Base-by-base conservation (phyloP, 2,888 invertebrate species). In the Leptinotarsa haldemani region DNA sequence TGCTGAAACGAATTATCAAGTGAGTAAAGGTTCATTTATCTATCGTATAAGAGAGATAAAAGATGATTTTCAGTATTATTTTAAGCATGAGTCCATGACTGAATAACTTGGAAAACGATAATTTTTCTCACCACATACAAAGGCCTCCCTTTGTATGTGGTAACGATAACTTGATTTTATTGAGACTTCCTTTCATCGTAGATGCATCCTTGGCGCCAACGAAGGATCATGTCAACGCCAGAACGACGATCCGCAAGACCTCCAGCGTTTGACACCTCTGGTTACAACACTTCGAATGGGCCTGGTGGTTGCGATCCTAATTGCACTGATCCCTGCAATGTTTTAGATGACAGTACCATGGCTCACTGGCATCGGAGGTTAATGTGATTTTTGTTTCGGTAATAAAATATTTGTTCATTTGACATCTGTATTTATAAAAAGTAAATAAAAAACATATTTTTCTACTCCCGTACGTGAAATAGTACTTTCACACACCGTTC, bases 321-420 rank as follows among this genome's bases (percentile, higher is more conserved):
- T 15, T 67, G 67, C 53, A 18, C 25, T 4, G 66, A 66, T 46
- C 67, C 67, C 20, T 67, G 53, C 40, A 3, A 53, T 15, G 40
- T 40, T 12, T 9, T 56, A 22, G 56, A 56, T 22, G 61, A 61
- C 1, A 20, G 18, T 3, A 61, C 61, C 4, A 61, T 61, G 40
- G 40, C 16, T n/a, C 40, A 61, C n/a, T 61, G 61, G 61, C n/a
- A 61, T 40, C 22, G 56, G 20, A 22, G 56, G 0, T 53, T 53
- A 18, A 53, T 50, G 53, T 52, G 30, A 53, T 53, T 20, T n/a
- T 30, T 40, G 58, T 64, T 16, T 40, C 25, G 15, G 47, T 16
- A 40, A 40, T 40, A 9, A 40, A 40, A 40, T 40, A 40, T 40
- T 40, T 40, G 40, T 40, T 40, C 9, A 40, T 40, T 9, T 40